phyloP scores from a whole-genome alignment of 2,113 vertebrate genomes.

The Mormyrus iriodes region DNA sequence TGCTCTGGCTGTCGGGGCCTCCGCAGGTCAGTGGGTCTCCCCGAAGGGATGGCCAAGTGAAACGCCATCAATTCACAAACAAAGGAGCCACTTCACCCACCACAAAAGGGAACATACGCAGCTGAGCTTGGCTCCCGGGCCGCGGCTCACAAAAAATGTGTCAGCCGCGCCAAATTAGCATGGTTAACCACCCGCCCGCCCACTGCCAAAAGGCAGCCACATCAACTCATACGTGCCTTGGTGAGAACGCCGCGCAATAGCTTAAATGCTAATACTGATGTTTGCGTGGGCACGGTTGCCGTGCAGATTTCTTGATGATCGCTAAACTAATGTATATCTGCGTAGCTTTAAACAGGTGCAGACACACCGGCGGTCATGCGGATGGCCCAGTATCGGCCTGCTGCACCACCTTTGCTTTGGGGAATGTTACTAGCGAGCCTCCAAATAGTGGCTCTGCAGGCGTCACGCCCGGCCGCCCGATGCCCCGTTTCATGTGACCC shows the following conservation, averaged over 20 bases:
- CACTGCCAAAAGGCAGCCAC: background rate
- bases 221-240: background rate
- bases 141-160: conserved; percentile 67
- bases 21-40: conserved; percentile 66
- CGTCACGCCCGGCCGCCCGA: conserved; percentile 55
- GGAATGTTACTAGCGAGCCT: conserved; percentile 55
- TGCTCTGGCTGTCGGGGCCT: conserved; percentile 59
- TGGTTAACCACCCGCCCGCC: conserved; percentile 53
- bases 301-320: background rate
- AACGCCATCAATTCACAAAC: conserved; percentile 74
- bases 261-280: background rate
- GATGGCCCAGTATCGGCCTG: conserved; percentile 20
- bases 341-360: background rate
- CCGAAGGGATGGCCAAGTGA: conserved; percentile 66
- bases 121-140: conserved; percentile 55
- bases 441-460: conserved; percentile 57
- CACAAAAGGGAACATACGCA: conserved; percentile 69
- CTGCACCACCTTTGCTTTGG: conserved; percentile 52
- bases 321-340: background rate
- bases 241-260: background rate
- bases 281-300: background rate
- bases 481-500: conserved; percentile 66
- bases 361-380: background rate
- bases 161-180: conserved; percentile 69
- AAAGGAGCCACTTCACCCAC: conserved; percentile 67